Conservation (phyloP, 2,888 invertebrate genomes). For the Eupithecia subfuscata region DNA sequence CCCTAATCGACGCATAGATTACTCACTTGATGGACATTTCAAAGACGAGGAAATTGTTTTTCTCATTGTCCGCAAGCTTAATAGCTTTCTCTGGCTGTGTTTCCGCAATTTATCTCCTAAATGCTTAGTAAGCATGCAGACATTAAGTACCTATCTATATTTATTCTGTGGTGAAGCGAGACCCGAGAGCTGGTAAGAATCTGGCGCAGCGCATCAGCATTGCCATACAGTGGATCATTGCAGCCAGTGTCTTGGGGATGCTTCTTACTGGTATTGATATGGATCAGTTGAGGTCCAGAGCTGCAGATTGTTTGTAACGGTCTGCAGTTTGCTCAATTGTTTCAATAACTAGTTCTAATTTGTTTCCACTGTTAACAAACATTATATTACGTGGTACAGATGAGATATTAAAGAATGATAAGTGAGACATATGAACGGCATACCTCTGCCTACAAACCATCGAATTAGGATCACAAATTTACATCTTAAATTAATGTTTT, state of each 20-base stretch:
- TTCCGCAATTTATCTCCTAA: slow-evolving; percentile 55
- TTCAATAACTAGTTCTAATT: no score
- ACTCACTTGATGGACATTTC: slow-evolving; percentile 56
- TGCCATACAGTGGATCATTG: no score
- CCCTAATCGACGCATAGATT: slow-evolving; percentile 42
- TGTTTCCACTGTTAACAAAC: no score
- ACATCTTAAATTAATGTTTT: neutral
- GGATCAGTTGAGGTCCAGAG: no score
- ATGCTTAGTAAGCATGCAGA: slow-evolving; percentile 18
- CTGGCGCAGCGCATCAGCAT: no score
- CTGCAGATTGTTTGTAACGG: no score
- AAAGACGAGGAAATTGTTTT: slow-evolving; percentile 60
- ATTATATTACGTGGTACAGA: neutral
- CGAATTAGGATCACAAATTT: neutral
- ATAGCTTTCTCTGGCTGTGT: slow-evolving; percentile 56
- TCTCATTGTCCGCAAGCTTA: slow-evolving; percentile 48
- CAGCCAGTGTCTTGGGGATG: no score
- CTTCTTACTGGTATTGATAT: no score
- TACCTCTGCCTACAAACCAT: neutral
- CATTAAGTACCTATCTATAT: neutral
- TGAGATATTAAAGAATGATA: neutral
- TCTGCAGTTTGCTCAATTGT: no score
- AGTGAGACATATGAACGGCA: neutral
- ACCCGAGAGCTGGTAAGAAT: no score
- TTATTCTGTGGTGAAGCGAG: neutral